A percentile compares a stretch with the other conserved stretches of the same genome.
Conservation (phyloP, 2,888 invertebrate species). For the Scaptomyza polygonia region DNA sequence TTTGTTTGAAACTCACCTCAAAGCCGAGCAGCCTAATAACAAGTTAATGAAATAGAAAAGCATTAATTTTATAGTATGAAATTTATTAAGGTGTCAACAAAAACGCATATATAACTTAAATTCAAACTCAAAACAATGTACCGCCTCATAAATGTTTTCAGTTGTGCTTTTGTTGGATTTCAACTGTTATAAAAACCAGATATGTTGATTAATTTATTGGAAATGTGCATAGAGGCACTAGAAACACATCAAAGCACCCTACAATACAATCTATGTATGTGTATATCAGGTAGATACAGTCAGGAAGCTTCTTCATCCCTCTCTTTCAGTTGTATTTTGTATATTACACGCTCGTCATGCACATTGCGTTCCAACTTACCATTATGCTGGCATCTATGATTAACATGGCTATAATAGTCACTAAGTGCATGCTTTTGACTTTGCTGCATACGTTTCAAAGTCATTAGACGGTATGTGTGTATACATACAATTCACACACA, state of each 20-base stretch:
- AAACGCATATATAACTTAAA: too few relatives aligned
- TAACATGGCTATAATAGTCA: slow-evolving; percentile 74
- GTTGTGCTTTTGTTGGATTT: not conserved
- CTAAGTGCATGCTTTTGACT: slow-evolving; percentile 77
- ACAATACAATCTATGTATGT: not conserved
- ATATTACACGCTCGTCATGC: slow-evolving; percentile 50
- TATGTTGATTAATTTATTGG: not conserved
- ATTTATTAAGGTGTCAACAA: too few relatives aligned
- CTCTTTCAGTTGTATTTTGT: not conserved
- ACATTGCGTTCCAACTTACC: slow-evolving; percentile 66
- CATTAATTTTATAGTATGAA: too few relatives aligned
- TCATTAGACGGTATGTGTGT: slow-evolving; percentile 52
- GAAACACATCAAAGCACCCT: slow-evolving; percentile 13
- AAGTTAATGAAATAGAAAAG: too few relatives aligned
- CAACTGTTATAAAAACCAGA: not conserved
- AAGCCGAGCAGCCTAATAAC: slow-evolving; percentile 8
- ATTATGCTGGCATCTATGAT: slow-evolving; percentile 73
- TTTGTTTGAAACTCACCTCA: slow-evolving; percentile 48
- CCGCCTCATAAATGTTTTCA: not conserved
- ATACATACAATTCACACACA: too few relatives aligned
- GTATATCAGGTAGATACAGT: slow-evolving; percentile 4
- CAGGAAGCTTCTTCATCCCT: slow-evolving; percentile 11
- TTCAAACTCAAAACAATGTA: too few relatives aligned
- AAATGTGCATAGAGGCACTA: not conserved
- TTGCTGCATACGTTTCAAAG: slow-evolving; percentile 65